These are phyloP conservation scores for Eolophus roseicapilla DNA, from an alignment of 2,113 vertebrate species.

Conservation along the genomic window DNA sequence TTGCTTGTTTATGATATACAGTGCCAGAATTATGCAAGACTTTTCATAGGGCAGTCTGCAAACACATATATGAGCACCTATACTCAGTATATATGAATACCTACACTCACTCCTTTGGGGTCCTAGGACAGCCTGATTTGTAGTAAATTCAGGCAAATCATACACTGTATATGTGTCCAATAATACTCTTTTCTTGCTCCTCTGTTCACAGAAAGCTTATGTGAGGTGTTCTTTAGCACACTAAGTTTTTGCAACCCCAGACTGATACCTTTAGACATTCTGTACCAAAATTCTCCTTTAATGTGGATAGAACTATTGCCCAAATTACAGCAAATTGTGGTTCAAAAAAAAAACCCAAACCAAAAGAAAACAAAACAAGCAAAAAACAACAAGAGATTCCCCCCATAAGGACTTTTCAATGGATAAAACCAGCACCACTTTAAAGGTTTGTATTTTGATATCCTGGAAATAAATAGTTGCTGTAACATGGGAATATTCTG, in stretches of 20 bases:
- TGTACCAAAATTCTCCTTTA: background rate
- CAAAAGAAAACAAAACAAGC: background rate
- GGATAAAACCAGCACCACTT: background rate
- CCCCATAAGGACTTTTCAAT: background rate
- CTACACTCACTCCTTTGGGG: background rate
- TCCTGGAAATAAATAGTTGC: background rate
- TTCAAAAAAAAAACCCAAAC: background rate
- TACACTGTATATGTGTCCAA: background rate
- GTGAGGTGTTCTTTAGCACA: background rate
- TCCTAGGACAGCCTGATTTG: background rate
- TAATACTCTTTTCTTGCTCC: background rate
- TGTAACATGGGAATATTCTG: background rate
- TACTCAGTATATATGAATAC: background rate
- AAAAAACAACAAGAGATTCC: background rate
- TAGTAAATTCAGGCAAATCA: background rate
- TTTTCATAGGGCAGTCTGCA: background rate
- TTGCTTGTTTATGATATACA: background rate
- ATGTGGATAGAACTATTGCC: background rate
- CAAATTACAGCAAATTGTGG: background rate
- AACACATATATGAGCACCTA: background rate
- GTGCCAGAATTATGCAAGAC: background rate
- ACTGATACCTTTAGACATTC: background rate
- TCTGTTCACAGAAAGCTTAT: background rate
- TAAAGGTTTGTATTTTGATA: background rate
- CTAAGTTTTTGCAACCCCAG: background rate